phyloP scores from a whole-genome alignment of 2,797 vertebrate species.

The Salarias fasciatus region DNA sequence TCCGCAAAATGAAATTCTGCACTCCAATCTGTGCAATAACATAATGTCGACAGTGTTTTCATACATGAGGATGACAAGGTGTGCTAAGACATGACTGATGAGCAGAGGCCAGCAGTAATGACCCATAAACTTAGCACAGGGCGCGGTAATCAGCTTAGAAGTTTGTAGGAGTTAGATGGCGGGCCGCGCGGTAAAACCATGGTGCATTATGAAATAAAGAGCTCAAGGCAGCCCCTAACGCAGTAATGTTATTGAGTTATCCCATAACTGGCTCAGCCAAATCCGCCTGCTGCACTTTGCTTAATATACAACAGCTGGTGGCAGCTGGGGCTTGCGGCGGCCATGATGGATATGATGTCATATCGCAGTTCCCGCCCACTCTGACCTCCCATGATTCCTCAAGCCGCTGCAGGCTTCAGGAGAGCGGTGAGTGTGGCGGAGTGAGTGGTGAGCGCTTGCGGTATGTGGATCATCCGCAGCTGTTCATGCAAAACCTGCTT shows the following conservation, averaged over 20 bases:
- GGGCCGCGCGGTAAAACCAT: constrained; percentile 55
- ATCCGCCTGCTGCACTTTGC: constrained; percentile 80
- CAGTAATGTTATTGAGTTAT: constrained; percentile 81
- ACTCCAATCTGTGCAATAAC: constrained; percentile 35
- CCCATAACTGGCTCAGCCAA: constrained; percentile 82
- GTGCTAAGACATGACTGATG: constrained; percentile 55
- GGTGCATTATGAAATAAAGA: constrained; percentile 78
- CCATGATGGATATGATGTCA: constrained; percentile 72
- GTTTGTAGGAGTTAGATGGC: constrained; percentile 52
- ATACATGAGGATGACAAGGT: constrained; percentile 31
- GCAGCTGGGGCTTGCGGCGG: constrained; percentile 64
- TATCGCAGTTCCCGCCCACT: constrained; percentile 42
- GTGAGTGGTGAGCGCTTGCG: constrained; percentile 16
- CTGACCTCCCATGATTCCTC: constrained; percentile 61
- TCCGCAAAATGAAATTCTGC: constrained; percentile 31
- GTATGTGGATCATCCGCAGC: constrained; percentile 4
- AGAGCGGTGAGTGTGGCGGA: constrained; percentile 24
- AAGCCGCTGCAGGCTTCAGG: constrained; percentile 26
- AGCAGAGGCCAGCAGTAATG: constrained; percentile 51
- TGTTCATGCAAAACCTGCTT: neutral
- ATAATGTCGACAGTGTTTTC: constrained; percentile 36
- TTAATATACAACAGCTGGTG: constrained; percentile 83
- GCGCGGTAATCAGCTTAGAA: constrained; percentile 69
- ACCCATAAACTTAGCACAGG: constrained; percentile 50
- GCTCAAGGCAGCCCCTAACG: constrained; percentile 70